Base-by-base conservation (phyloP, 2,797 vertebrate genomes). In the Urocyon cinereoargenteus region DNA sequence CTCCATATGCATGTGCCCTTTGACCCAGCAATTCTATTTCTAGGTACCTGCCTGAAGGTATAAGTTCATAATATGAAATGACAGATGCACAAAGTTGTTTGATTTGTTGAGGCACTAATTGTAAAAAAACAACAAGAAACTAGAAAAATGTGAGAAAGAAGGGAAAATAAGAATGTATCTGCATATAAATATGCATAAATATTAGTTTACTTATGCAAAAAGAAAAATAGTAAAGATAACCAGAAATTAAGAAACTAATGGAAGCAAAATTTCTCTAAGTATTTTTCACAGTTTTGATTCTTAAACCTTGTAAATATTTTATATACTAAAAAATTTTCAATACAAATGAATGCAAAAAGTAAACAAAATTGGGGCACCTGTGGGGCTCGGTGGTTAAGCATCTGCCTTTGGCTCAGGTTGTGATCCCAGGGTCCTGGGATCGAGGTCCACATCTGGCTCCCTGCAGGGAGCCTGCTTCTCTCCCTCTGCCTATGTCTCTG, bases 1-100 rank as follows among this genome's bases (percentile, higher is more conserved):
- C 62, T 1, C 15, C 5, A 5, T 0, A 21, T 0, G 10, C 36
- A 26, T 1, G 3, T 3, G n/a, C 34, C 7, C 40, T 86, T 2
- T 6, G 82, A 31, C 36, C 36, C 36, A 57, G 55, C 21, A 57
- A n/a, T 31, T 53, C 78, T 6, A 3, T 10, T 16, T 31, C 68
- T 61, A 73, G 28, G 53, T 18, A 21, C n/a, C 28, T 19, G 62
- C 57, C 64, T 86, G 64, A 61, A 89, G n/a, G 34, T 19, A 21
- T 5, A 66, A 22, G 78, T 57, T 68, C n/a, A 13, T 15, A 45
- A 57, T 34, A 57, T 45, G 18, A 95, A 91, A 26, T 83, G 78
- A 77, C 6, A 79, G 53, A 40, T 10, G 55, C 2, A 55, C 36
- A 34, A 3, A 2, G 49, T 31, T 66, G 66, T 49, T 68, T 89